Base-by-base conservation (phyloP, 2,888 invertebrate genomes). In the Coleophora deauratella region DNA sequence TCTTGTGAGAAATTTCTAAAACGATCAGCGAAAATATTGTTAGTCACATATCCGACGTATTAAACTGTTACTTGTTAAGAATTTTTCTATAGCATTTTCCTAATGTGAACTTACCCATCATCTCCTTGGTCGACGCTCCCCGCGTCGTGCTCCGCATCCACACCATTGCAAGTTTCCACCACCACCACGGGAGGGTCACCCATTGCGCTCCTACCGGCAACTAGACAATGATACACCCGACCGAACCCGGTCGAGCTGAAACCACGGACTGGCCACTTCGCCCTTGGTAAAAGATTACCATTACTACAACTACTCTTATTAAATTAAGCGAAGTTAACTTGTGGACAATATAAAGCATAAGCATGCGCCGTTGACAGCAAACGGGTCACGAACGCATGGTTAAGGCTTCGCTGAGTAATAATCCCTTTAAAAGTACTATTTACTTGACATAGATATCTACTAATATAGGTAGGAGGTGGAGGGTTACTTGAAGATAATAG, bases 211-310 rank as follows among this genome's bases (percentile, higher is more conserved):
- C 21, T 6, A 21, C 21, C 3, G 21, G 21, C 65, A 57, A 63
- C 60, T 54, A 46, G 48, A 51, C 55, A 47, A 54, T 66, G 47
- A 60, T 56, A 56, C 60, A 65, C 57, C 60, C 72, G 66, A 64
- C 67, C 75, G 65, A 62, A 57, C 64, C 65, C 51, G 65, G 53
- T 51, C 67, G 61, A 65, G 57, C 59, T 62, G 61, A 65, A 65
- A 66, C 58, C 65, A 66, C 60, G 66, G 63, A 84, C 81, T 84
- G 75, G 54, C 72, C 64, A 62, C 57, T 65, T 60, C 67, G 80
- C 78, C 84, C 85, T 85, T 84, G 84, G 76, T 69, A 70, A 72
- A 70, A 79, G 80, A 82, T 82, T 81, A 80, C 73, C 67, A 66
- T 73, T 74, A 77, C 73, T 73, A 77, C 74, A 71, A 69, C 68